Conservation (phyloP, 53 echinoderm and acorn worm species). For the Mesocentrotus franciscanus region DNA sequence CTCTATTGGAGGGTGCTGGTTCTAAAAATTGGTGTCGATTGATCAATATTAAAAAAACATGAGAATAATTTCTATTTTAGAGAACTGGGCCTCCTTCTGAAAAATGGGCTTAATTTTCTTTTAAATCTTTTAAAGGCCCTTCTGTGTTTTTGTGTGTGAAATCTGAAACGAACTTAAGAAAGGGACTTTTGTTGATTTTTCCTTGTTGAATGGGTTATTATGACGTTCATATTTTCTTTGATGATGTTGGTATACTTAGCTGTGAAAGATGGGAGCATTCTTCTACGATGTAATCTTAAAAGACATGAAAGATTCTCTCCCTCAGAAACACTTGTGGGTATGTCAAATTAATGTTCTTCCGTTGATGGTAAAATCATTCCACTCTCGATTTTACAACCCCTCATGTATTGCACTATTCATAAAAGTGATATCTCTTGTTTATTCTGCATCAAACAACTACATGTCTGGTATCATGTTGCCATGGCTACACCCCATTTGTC, state of each 20-base stretch:
- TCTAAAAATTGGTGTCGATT: not conserved
- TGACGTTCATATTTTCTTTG: too few relatives aligned
- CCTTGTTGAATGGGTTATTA: too few relatives aligned
- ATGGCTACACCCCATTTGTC: not conserved
- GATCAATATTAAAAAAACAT: not conserved
- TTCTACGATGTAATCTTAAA: too few relatives aligned
- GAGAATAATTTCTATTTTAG: too few relatives aligned
- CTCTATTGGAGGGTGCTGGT: not conserved
- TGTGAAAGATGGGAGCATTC: too few relatives aligned
- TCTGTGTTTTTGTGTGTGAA: too few relatives aligned
- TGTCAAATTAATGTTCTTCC: not conserved
- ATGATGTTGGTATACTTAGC: too few relatives aligned
- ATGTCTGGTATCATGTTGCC: not conserved
- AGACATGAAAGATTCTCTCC: not conserved
- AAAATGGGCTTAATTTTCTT: too few relatives aligned
- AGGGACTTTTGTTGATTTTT: too few relatives aligned
- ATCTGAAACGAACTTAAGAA: too few relatives aligned
- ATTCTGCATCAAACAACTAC: not conserved
- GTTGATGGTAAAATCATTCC: not conserved
- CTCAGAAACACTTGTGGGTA: not conserved
- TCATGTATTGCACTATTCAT: not conserved
- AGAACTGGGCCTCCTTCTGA: too few relatives aligned
- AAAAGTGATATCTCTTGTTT: not conserved
- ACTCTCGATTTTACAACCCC: not conserved
- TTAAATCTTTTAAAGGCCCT: too few relatives aligned